Percentiles rank a stretch among this genome's conserved stretches.
Evolutionary conservation across 2,113 vertebrate genomes (phyloP).

Genomic region (Spizaetus ornatus): DNA sequence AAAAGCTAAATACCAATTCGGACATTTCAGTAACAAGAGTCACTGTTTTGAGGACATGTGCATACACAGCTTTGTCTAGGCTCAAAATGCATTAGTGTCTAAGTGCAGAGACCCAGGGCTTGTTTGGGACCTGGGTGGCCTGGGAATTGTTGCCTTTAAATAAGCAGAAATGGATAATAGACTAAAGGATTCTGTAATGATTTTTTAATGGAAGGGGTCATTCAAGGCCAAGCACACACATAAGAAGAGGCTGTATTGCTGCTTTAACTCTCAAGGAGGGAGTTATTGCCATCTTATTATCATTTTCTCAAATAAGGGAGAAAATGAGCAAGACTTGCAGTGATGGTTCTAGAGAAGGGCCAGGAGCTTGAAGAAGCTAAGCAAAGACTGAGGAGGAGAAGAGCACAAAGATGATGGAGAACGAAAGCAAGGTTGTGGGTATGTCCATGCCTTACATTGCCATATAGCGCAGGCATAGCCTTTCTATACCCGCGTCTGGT

Average conservation of each 20-base stretch:
- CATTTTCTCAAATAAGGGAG: neutral
- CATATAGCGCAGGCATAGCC: neutral
- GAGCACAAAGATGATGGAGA: neutral
- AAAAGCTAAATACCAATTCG: neutral
- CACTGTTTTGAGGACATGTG: neutral
- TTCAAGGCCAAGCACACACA: neutral
- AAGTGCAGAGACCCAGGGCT: neutral
- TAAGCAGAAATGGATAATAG: neutral
- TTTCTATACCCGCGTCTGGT: neutral
- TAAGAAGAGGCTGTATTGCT: neutral
- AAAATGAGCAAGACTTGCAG: neutral
- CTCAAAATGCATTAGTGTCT: neutral
- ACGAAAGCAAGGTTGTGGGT: neutral
- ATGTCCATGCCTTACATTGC: neutral
- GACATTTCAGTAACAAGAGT: neutral
- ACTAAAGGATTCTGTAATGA: neutral
- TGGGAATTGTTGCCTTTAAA: neutral
- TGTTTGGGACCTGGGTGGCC: neutral
- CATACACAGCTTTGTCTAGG: neutral
- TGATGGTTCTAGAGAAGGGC: neutral
- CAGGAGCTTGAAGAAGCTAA: neutral
- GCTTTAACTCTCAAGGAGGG: neutral
- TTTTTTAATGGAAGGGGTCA: neutral
- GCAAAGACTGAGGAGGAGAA: neutral
- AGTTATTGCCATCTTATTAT: neutral